These are phyloP conservation scores for Macaria notata DNA, from an alignment of 2,888 invertebrate species.

Conservation along the genomic window DNA sequence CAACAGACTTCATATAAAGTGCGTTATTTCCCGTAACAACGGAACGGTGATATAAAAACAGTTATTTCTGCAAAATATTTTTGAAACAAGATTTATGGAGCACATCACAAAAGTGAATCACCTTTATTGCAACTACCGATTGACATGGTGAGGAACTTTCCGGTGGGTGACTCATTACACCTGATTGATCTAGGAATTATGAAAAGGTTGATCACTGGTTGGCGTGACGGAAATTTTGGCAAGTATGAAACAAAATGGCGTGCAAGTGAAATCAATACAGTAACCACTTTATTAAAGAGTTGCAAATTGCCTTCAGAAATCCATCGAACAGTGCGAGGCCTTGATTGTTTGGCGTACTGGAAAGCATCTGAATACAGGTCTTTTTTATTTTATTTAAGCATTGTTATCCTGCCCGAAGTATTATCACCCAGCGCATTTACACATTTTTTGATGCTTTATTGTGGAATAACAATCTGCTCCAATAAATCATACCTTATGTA, in stretches of 20 bases:
- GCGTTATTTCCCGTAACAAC: no score
- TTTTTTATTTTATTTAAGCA: background rate
- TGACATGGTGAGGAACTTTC: background rate
- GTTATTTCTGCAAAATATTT: no score
- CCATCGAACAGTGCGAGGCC: background rate
- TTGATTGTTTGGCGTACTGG: background rate
- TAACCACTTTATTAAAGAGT: background rate
- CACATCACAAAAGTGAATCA: background rate
- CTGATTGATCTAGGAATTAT: background rate
- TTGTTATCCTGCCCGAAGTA: background rate
- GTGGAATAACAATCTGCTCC: conserved; percentile 2
- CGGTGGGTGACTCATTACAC: background rate
- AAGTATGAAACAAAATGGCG: background rate
- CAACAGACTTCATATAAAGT: no score
- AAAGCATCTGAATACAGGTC: background rate
- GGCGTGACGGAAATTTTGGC: conserved; percentile 3
- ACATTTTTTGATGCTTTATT: background rate
- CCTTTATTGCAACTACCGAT: background rate
- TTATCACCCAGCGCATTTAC: background rate
- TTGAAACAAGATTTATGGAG: background rate
- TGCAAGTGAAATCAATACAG: background rate
- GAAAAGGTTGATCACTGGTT: conserved; percentile 1
- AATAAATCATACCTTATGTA: background rate
- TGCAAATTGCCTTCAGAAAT: background rate
- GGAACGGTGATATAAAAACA: no score